These are phyloP conservation scores for Caenorhabditis briggsae DNA, from an alignment of 1,140 invertebrate species.

Conservation along the genomic window DNA sequence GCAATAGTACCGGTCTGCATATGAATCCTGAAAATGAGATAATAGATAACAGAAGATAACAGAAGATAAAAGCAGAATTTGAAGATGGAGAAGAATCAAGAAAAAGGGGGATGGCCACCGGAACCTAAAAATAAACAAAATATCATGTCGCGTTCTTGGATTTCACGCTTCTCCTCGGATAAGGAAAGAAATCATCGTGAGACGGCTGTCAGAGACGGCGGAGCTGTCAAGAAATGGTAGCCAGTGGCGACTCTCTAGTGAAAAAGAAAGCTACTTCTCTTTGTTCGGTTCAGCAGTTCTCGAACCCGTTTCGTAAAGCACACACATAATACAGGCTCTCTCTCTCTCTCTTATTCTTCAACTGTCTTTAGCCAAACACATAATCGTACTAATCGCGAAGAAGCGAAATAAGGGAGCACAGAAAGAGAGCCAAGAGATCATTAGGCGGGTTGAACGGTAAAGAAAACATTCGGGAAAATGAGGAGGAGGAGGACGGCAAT, in stretches of 20 bases:
- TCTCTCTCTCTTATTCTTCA: slow-evolving; percentile 32
- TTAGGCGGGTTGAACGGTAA: slow-evolving; percentile 54
- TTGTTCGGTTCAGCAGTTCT: slow-evolving; percentile 56
- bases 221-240: slow-evolving; percentile 54
- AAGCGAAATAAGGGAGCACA: not conserved
- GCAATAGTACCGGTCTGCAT: slow-evolving; percentile 24
- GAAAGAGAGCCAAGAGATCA: slow-evolving; percentile 23
- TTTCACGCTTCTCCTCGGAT: not conserved
- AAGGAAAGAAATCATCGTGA: slow-evolving; percentile 23
- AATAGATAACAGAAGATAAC: not conserved
- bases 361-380: slow-evolving; percentile 52
- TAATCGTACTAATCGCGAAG: slow-evolving; percentile 54
- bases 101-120: not conserved
- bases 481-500: not conserved
- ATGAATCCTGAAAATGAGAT: slow-evolving; percentile 1
- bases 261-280: slow-evolving; percentile 37
- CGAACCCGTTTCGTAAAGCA: slow-evolving; percentile 54
- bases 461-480: slow-evolving; percentile 27
- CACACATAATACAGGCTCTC: slow-evolving; percentile 49
- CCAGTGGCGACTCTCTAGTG: not conserved
- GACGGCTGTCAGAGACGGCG: slow-evolving; percentile 47
- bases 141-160: not conserved
- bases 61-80: not conserved
- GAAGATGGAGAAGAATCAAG: not conserved
- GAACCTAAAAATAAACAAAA: slow-evolving; percentile 41